These are phyloP conservation scores for Drosophila asahinai DNA, from an alignment of 1,140 invertebrate genomes.

Conservation along the genomic window DNA sequence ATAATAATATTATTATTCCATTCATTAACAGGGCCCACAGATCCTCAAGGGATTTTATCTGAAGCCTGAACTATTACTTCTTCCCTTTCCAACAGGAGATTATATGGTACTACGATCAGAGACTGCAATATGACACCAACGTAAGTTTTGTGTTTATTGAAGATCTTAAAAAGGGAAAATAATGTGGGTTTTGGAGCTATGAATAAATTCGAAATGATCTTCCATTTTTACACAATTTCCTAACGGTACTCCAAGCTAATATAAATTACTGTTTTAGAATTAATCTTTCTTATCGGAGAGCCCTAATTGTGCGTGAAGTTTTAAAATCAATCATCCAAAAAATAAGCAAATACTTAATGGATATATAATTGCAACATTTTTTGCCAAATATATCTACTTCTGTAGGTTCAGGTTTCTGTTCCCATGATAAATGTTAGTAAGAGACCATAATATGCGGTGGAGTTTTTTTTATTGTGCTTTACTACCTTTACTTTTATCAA, in stretches of 20 bases:
- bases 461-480: neutral
- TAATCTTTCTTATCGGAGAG: too few relatives aligned
- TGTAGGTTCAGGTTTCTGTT: neutral
- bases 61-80: neutral
- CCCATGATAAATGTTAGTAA: neutral
- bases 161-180: neutral
- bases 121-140: neutral
- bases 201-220: neutral
- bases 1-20: neutral
- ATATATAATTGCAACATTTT: neutral
- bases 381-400: too few relatives aligned
- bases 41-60: neutral
- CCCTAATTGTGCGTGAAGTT: neutral
- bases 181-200: neutral
- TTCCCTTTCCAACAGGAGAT: neutral
- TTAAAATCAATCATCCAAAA: neutral
- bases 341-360: neutral
- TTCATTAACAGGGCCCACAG: neutral
- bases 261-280: neutral
- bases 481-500: neutral
- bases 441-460: slow-evolving; percentile 4
- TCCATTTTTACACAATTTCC: too few relatives aligned
- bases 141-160: neutral
- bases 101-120: neutral
- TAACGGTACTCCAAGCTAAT: neutral